Evolutionary conservation across 2,797 vertebrate genomes (phyloP).

Genomic region (Aplochiton taeniatus): DNA sequence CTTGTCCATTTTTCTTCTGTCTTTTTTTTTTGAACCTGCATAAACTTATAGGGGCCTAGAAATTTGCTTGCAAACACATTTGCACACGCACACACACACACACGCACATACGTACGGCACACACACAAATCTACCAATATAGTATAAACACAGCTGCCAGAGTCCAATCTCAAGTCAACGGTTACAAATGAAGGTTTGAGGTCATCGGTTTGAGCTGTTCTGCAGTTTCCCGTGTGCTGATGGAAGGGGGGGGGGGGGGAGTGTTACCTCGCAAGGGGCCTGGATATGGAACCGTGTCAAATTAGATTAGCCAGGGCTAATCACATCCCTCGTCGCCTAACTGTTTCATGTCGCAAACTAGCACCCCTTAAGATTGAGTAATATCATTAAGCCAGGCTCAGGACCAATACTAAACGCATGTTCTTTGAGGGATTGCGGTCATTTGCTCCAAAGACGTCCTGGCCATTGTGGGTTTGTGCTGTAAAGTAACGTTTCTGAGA

Average conservation of each 20-base stretch:
- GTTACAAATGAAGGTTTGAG: constrained; percentile 28
- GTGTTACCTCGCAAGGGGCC: constrained; percentile 31
- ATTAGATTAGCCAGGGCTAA: constrained; percentile 51
- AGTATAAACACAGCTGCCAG: background rate
- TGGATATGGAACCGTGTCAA: constrained; percentile 29
- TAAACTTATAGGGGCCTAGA: background rate
- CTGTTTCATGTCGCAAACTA: constrained; percentile 33
- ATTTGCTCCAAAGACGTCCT: too few relatives aligned
- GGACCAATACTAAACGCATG: background rate
- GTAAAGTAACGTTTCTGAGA: too few relatives aligned
- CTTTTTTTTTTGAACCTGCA: background rate
- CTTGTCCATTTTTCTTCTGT: background rate
- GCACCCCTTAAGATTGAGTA: constrained; percentile 30
- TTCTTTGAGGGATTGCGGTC: background rate
- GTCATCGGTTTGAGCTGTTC: constrained; percentile 42
- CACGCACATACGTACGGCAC: background rate
- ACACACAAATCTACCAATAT: too few relatives aligned
- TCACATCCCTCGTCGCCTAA: constrained; percentile 35
- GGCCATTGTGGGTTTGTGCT: too few relatives aligned
- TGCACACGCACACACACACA: background rate
- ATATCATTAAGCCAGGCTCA: constrained; percentile 23
- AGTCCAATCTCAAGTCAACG: constrained; percentile 20
- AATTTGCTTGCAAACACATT: background rate
- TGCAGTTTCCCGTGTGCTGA: constrained; percentile 18
- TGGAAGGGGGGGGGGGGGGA: constrained; percentile 9